Percentiles rank a stretch among this genome's conserved stretches.
Conservation (phyloP, 2,888 invertebrate genomes). For the Stenodera caucasica region DNA sequence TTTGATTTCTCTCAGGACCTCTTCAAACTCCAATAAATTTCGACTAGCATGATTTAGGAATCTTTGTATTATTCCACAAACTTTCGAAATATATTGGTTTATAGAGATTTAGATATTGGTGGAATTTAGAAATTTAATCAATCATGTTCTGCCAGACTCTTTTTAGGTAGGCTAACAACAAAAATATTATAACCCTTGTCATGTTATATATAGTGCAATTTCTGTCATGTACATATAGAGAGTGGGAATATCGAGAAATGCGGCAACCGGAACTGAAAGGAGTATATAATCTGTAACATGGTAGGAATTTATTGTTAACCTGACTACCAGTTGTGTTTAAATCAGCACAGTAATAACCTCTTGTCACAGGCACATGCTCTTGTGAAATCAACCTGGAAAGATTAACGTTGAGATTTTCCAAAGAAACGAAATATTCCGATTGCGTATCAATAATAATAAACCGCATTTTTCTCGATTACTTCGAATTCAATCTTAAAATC, state of each 20-base stretch:
- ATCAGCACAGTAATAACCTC: slow-evolving; percentile 49
- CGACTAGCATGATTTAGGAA: slow-evolving; percentile 23
- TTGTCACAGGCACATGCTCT: slow-evolving; percentile 48
- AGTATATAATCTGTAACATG: slow-evolving; percentile 15
- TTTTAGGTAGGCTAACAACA: too few relatives aligned
- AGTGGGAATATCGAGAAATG: slow-evolving; percentile 15
- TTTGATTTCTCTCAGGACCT: slow-evolving; percentile 27
- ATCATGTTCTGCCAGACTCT: neutral
- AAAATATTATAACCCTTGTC: too few relatives aligned
- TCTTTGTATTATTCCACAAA: slow-evolving; percentile 20
- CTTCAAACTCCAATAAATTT: slow-evolving; percentile 27
- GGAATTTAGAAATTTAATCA: neutral
- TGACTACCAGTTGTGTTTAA: slow-evolving; percentile 45
- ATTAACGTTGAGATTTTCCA: slow-evolving; percentile 40
- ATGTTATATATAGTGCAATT: slow-evolving; percentile 11
- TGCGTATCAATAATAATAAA: too few relatives aligned
- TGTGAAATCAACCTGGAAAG: slow-evolving; percentile 41
- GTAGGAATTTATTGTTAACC: slow-evolving; percentile 43
- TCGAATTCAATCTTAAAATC: too few relatives aligned
- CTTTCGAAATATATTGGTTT: too few relatives aligned
- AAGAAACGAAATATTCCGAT: too few relatives aligned
- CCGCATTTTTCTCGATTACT: too few relatives aligned
- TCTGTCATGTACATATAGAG: slow-evolving; percentile 13
- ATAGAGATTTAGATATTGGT: too few relatives aligned
- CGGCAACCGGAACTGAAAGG: slow-evolving; percentile 23